These are phyloP conservation scores for Botia kubotai DNA, from an alignment of 2,797 vertebrate genomes.

Conservation along the genomic window DNA sequence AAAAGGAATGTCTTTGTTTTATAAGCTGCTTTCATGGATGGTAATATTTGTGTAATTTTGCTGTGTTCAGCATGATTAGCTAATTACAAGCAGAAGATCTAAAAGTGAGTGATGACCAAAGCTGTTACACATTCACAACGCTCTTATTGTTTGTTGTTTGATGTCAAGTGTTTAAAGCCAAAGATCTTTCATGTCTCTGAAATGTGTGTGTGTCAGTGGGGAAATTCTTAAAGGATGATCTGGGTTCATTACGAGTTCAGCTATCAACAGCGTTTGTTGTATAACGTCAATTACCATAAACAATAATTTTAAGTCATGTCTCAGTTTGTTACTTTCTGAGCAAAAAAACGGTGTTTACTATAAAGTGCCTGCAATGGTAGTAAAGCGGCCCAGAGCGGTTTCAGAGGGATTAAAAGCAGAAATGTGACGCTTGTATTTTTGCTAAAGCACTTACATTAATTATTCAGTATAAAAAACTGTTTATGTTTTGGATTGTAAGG, in stretches of 20 bases:
- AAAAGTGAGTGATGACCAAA: slow-evolving; percentile 5
- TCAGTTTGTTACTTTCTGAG: not conserved
- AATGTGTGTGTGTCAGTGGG: not conserved
- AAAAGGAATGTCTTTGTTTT: not conserved
- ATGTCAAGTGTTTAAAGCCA: not conserved
- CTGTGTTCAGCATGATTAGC: slow-evolving; percentile 41
- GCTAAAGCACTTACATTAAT: not conserved
- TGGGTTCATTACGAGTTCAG: not conserved
- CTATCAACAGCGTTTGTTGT: not conserved
- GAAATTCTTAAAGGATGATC: not conserved
- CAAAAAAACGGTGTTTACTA: not conserved
- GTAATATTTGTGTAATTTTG: slow-evolving; percentile 42
- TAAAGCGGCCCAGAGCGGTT: not conserved
- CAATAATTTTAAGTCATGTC: not conserved
- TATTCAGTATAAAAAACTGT: not conserved
- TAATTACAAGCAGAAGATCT: slow-evolving; percentile 31
- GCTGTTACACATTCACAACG: slow-evolving; percentile 5
- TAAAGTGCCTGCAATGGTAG: not conserved
- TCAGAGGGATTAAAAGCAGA: not conserved
- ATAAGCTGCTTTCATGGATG: slow-evolving; percentile 48
- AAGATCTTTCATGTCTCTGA: slow-evolving; percentile 2
- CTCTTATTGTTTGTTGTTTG: not conserved
- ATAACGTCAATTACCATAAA: not conserved
- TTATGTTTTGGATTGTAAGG: not conserved
- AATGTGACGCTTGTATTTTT: not conserved